A percentile compares a stretch with the other conserved stretches of the same genome.
These are phyloP conservation scores for Hypothenemus hampei DNA, from an alignment of 1,140 invertebrate genomes.

Conservation along the genomic window DNA sequence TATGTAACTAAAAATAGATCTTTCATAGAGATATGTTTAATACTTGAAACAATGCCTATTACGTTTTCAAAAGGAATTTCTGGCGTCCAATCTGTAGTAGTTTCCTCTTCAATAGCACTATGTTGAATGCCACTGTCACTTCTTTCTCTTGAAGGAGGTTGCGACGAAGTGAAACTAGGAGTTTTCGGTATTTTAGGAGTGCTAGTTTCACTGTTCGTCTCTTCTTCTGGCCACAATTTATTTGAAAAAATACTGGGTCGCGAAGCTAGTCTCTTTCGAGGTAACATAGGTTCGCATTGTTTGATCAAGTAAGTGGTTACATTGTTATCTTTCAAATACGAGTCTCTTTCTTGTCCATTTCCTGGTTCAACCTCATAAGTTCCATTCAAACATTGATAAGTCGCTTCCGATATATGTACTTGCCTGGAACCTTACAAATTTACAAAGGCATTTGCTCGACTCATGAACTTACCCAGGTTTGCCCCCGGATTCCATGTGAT, in stretches of 20 bases:
- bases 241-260: constrained; percentile 50
- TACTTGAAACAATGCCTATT: constrained; percentile 14
- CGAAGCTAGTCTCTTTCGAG: constrained; percentile 52
- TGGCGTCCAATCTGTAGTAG: constrained; percentile 77
- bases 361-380: constrained; percentile 92
- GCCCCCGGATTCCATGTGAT: constrained; percentile 94
- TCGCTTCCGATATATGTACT: constrained; percentile 87
- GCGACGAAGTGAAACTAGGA: constrained; percentile 41
- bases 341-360: constrained; percentile 75
- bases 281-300: constrained; percentile 67
- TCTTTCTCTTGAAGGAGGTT: constrained; percentile 35
- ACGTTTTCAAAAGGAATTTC: constrained; percentile 91
- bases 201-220: constrained; percentile 37
- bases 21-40: not conserved
- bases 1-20: constrained; percentile 33
- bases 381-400: constrained; percentile 76
- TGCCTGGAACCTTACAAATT: constrained; percentile 54
- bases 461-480: constrained; percentile 70
- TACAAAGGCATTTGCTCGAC: not conserved
- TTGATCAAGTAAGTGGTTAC: constrained; percentile 93
- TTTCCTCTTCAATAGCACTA: constrained; percentile 65
- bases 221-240: constrained; percentile 50
- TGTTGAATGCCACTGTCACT: constrained; percentile 45
- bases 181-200: constrained; percentile 46
- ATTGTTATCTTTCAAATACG: constrained; percentile 80